Evolutionary conservation across 2,888 invertebrate genomes (phyloP), one percentile per base, ranked within the genome.

Genomic region (Lordiphosa andalusiaca): DNA sequence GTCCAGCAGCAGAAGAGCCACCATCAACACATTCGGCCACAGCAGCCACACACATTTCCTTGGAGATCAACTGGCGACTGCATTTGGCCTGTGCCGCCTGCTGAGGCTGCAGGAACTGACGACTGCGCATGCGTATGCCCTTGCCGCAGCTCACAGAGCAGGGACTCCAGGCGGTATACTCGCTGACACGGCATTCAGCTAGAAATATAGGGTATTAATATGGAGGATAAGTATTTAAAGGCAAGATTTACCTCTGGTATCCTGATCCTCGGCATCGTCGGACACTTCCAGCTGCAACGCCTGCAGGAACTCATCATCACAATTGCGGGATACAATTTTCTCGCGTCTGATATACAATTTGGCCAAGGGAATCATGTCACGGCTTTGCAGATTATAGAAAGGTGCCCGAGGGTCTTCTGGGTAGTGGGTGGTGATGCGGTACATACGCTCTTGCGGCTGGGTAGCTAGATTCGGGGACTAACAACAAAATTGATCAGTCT

Each of bases 401-500:
- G 99, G 99, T 0, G 98, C 95, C 61, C 95, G 92, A 0, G 95
- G 94, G 90, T 98, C 96, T 89, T 96, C 95, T 0, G 98, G 98
- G 89, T 94, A 96, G 89, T 93, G 95, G 2, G 95, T 94, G 0
- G 98, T 98, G 78, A 99, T 98, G 60, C 93, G 92, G 82, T 93
- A 94, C 91, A 99, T 98, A 71, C 93, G 92, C 88, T 98, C 96
- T 58, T 94, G 93, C 0, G 96, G 96, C 6, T 91, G 90, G 0
- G 95, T 94, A 81, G 95, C 95, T 0, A 92, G 87, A 88, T 96
- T 95, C 0, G 94, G 94, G 0, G 95, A 95, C 95, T 95, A 84
- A 21, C 2, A 6, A 25, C 6, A 2, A 25, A 25, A 25, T 6
- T 1, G 2, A 25, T 2, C 2, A 25, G 6, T 2, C 7, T 25